Base-by-base conservation (phyloP, 2,797 vertebrate genomes). In the Helicolenus hilgendorfi region DNA sequence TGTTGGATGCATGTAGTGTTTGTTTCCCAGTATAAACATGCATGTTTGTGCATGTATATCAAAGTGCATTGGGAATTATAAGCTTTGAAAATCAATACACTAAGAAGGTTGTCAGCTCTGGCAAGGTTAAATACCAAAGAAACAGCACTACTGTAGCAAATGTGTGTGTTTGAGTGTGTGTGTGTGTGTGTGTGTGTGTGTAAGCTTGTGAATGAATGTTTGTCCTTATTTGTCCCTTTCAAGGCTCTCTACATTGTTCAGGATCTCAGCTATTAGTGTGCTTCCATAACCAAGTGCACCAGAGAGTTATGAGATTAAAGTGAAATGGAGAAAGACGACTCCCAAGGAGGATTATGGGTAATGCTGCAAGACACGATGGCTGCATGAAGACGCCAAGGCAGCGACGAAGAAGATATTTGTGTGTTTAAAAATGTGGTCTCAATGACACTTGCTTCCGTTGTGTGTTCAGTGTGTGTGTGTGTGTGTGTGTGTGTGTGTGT, bases 241-340 rank as follows among this genome's bases (percentile, higher is more conserved):
- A 36, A 4, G 38, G 18, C 18, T 29, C 10, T 33, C 67, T 3
- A 7, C n/a, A 67, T 69, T 15, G 18, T 33, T 53, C 38, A 41
- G n/a, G 49, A 70, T 86, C 41, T 67, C 41, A 26, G 62, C 35
- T 71, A 22, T 71, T 69, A 65, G 65, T 13, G 33, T 58, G 33
- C 82, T 76, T 76, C 5, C 38, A 70, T 31, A 77, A 62, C 5
- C 35, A 45, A 83, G 7, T 22, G 56, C 67, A 79, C 11, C 26
- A 67, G 33, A 78, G 81, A 82, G 62, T 87, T 82, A 58, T 36
- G 26, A 45, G 85, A 92, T 86, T 89, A 74, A 83, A 84, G 11
- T 58, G 70, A 82, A 88, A 92, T 71, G 29, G 77, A 79, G 71
- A 62, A 85, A 77, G 59, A 84, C 29, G 64, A 74, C 49, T 85